phyloP scores from a whole-genome alignment of 2,113 vertebrate genomes.

The Gambusia holbrooki region DNA sequence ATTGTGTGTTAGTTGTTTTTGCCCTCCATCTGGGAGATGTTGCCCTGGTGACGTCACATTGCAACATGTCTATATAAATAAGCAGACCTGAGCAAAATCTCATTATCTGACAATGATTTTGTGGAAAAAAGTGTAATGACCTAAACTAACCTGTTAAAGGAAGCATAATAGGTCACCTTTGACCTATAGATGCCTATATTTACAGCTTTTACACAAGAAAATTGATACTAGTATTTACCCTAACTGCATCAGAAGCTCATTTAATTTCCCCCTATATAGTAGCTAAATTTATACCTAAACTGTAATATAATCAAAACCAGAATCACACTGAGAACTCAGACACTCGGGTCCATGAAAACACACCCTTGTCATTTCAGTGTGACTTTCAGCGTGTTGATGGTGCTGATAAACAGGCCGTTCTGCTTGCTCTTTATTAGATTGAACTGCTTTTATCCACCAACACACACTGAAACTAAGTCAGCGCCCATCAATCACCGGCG shows the following conservation, averaged over 20 bases:
- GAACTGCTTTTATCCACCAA: conserved; percentile 47
- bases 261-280: conserved; percentile 6
- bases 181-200: background rate
- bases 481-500: conserved; percentile 32
- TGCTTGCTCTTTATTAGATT: conserved; percentile 51
- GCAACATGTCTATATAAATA: too few relatives aligned
- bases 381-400: conserved; percentile 27
- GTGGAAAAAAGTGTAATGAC: too few relatives aligned
- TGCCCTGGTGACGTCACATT: too few relatives aligned
- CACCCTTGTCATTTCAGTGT: conserved; percentile 10
- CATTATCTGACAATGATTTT: too few relatives aligned
- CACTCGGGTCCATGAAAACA: background rate
- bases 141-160: too few relatives aligned
- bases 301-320: conserved; percentile 22
- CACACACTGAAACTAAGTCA: conserved; percentile 18
- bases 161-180: too few relatives aligned
- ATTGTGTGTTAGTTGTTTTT: too few relatives aligned
- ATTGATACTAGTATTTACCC: background rate
- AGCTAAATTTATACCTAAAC: conserved; percentile 10
- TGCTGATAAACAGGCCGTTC: conserved; percentile 42
- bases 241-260: background rate
- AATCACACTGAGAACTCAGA: background rate
- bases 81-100: too few relatives aligned
- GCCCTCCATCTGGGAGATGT: too few relatives aligned
- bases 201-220: background rate